Evolutionary conservation across 2,113 vertebrate genomes (phyloP).

Genomic region (Oryzias curvinotus): DNA sequence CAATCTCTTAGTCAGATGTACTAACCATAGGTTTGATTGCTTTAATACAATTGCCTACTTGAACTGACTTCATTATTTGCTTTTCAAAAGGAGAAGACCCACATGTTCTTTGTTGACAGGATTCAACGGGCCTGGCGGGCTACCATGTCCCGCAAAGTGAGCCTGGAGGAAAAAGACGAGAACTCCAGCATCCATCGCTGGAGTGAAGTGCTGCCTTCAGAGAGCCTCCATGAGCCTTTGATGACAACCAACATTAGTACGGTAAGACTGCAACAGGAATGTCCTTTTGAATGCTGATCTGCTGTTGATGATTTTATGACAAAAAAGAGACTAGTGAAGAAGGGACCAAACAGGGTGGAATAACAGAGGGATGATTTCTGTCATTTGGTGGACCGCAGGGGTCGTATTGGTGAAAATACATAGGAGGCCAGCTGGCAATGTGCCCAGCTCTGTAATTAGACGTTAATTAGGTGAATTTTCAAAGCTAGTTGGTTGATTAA

Average conservation of each 20-base stretch:
- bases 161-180: slow-evolving; percentile 34
- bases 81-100: slow-evolving; percentile 1
- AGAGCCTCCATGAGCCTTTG: slow-evolving; percentile 38
- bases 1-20: too few relatives aligned
- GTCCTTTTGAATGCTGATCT: slow-evolving; percentile 3
- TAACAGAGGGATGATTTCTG: slow-evolving; percentile 55
- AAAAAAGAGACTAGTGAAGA: slow-evolving; percentile 40
- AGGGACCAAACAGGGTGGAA: slow-evolving; percentile 18
- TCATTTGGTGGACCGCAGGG: slow-evolving; percentile 62
- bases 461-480: slow-evolving; percentile 75
- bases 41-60: background rate
- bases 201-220: slow-evolving; percentile 23
- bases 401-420: slow-evolving; percentile 48
- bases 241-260: slow-evolving; percentile 41
- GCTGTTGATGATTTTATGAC: slow-evolving; percentile 13
- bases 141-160: slow-evolving; percentile 46
- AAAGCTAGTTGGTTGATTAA: slow-evolving; percentile 78
- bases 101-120: slow-evolving; percentile 28
- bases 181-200: slow-evolving; percentile 4
- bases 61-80: background rate
- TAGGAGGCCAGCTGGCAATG: slow-evolving; percentile 59
- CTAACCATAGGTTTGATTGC: too few relatives aligned
- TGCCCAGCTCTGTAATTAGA: slow-evolving; percentile 71
- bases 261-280: slow-evolving; percentile 48
- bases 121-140: slow-evolving; percentile 76